phyloP scores from a whole-genome alignment of 2,888 invertebrate genomes.

The Polia nebulosa region DNA sequence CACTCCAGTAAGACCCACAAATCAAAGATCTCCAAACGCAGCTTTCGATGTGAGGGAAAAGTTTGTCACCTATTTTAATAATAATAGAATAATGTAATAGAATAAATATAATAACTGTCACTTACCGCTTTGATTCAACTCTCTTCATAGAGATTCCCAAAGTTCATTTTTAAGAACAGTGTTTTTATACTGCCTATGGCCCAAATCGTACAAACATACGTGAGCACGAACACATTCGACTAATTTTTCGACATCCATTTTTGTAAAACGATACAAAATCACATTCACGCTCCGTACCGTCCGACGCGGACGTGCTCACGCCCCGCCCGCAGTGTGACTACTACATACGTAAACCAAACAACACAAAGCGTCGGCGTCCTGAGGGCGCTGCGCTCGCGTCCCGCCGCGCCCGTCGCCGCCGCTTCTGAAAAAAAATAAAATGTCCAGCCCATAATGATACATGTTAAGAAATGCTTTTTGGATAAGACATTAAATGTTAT shows the following conservation, averaged over 20 bases:
- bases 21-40: slow-evolving; percentile 21
- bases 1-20: slow-evolving; percentile 13
- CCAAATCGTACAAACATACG: slow-evolving; percentile 12
- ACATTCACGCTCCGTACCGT: not conserved
- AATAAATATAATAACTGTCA: not conserved
- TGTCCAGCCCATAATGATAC: no score
- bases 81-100: slow-evolving; percentile 8
- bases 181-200: slow-evolving; percentile 10
- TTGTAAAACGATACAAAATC: slow-evolving; percentile 2
- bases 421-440: no score
- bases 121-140: slow-evolving; percentile 1
- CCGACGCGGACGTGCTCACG: no score
- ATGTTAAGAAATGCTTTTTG: no score
- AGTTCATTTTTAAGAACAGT: slow-evolving; percentile 15
- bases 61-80: slow-evolving; percentile 16
- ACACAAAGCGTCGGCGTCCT: no score
- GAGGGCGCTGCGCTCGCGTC: no score
- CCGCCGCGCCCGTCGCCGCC: no score
- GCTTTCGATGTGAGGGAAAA: slow-evolving; percentile 14
- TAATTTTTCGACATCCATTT: not conserved
- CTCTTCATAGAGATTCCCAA: not conserved
- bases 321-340: no score
- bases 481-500: no score
- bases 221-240: slow-evolving; percentile 7
- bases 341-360: no score